Base-by-base conservation (phyloP, 1,140 invertebrate species). In the Lepidurus arcticus region DNA sequence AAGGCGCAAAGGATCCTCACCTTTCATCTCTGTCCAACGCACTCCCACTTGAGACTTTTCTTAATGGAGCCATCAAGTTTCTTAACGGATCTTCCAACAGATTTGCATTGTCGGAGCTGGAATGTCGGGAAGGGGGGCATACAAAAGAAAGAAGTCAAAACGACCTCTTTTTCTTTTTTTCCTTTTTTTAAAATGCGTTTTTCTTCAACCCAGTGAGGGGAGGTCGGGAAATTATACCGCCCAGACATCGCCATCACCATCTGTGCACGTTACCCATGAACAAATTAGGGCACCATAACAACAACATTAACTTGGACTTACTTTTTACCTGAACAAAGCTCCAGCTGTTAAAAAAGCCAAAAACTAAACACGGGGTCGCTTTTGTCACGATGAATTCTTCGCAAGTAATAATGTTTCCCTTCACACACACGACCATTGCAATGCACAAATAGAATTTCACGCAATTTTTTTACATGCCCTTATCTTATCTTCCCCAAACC, bases 31-130 rank as follows among this genome's bases (percentile, higher is more conserved):
- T 65, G 53, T 65, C 53, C 21, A 65, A 65, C 53, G 4, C 21
- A 65, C 53, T 65, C 53, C 53, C 53, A 65, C 9, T 65, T 16
- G 53, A 21, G 21, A 65, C 16, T n/a, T 21, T 21, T 7, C 53
- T 65, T 65, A 65, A 65, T 65, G 53, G 53, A 65, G 53, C 53
- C 53, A 65, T 65, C 53, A 65, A 65, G 53, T 65, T 65, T 21
- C 13, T 13, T 65, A 65, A 65, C 0, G 53, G 53, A 65, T 65
- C 53, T 65, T 65, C 53, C 53, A 65, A 13, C 21, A 65, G 53
- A 65, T 65, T 65, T 65, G 53, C 53, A 65, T 65, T 65, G 53
- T 65, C 53, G 8, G 53, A n/a, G 16, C 53, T 7, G 21, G 53
- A 65, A 65, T 65, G 53, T 65, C 53, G 53, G 53, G 16, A 65